These are phyloP conservation scores for Plebejus argus DNA, from an alignment of 2,888 invertebrate genomes.

Conservation along the genomic window DNA sequence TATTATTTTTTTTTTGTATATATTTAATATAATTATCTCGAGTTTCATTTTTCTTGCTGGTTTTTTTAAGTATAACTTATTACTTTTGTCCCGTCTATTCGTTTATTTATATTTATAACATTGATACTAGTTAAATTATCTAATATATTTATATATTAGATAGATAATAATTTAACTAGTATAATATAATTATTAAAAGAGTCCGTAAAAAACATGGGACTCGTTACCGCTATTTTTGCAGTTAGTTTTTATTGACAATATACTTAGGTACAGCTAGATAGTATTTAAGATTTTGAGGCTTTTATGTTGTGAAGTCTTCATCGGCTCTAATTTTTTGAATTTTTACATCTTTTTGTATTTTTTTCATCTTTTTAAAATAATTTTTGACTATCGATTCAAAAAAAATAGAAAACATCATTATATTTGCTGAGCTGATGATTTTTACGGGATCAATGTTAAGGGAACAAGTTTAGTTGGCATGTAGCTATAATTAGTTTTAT, in stretches of 20 bases:
- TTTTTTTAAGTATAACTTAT: neutral
- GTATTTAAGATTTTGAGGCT: conserved; percentile 24
- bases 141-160: too few species aligned
- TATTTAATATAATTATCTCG: neutral
- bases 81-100: neutral
- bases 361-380: conserved; percentile 30
- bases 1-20: neutral
- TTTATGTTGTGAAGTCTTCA: conserved; percentile 1
- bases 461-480: conserved; percentile 41
- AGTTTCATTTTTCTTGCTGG: neutral
- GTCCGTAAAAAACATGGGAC: neutral
- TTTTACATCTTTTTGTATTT: conserved; percentile 1
- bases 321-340: conserved; percentile 15
- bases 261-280: conserved; percentile 23
- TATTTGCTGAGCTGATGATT: conserved; percentile 35
- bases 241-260: conserved; percentile 40
- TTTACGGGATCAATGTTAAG: conserved; percentile 54
- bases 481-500: conserved; percentile 45
- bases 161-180: too few species aligned
- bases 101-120: neutral
- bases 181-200: neutral
- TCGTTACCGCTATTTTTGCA: conserved; percentile 18
- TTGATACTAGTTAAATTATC: neutral
- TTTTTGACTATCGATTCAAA: neutral
- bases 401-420: neutral